A percentile compares a stretch with the other conserved stretches of the same genome.
These are phyloP conservation scores for Panopea generosa DNA, from an alignment of 2,888 invertebrate genomes.

Conservation along the genomic window DNA sequence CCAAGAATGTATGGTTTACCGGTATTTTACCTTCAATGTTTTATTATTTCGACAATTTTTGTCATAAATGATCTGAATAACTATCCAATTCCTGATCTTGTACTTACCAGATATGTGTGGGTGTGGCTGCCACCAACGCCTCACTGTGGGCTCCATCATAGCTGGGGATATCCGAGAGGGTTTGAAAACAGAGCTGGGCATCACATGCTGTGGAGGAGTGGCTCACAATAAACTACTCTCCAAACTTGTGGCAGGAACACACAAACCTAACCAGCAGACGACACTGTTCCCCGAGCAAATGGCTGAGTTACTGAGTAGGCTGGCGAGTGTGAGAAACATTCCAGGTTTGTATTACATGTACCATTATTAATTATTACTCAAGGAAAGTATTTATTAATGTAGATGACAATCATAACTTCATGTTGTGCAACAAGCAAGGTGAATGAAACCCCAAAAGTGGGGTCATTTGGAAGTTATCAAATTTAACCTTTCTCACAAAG, in stretches of 20 bases:
- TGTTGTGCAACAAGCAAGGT: too few relatives aligned
- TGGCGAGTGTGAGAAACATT: slow-evolving; percentile 82
- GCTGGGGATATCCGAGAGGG: slow-evolving; percentile 91
- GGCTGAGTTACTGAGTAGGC: slow-evolving; percentile 89
- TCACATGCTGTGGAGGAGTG: slow-evolving; percentile 93
- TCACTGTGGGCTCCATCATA: slow-evolving; percentile 90
- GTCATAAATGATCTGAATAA: too few relatives aligned
- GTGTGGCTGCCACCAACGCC: slow-evolving; percentile 91
- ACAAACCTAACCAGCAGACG: slow-evolving; percentile 92
- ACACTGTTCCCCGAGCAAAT: slow-evolving; percentile 90
- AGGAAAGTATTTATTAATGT: too few relatives aligned
- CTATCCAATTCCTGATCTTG: too few relatives aligned
- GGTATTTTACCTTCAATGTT: too few relatives aligned
- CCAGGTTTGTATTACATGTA: slow-evolving; percentile 72
- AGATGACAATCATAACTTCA: too few relatives aligned
- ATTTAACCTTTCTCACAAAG: too few relatives aligned
- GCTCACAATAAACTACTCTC: slow-evolving; percentile 94
- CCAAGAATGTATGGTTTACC: too few relatives aligned
- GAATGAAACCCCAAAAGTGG: too few relatives aligned
- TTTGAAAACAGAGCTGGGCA: slow-evolving; percentile 89
- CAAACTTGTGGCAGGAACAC: slow-evolving; percentile 88
- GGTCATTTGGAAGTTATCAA: too few relatives aligned
- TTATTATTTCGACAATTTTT: too few relatives aligned
- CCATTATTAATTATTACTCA: too few relatives aligned
- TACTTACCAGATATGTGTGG: slow-evolving; percentile 87